Conservation (phyloP, 2,888 invertebrate species). For the Lamellibrachia columna region DNA sequence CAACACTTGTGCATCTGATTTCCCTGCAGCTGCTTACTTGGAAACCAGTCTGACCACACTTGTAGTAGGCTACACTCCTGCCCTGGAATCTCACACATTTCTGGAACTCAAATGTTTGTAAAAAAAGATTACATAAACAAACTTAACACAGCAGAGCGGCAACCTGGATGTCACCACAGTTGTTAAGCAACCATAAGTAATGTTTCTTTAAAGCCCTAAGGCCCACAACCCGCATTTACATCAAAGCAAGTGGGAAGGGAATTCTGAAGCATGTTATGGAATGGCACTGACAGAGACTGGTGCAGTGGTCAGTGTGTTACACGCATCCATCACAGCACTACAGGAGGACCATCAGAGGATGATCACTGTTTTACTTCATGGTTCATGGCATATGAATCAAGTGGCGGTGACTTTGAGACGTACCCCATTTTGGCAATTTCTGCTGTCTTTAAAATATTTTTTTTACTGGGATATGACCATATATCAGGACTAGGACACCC, state of each 20-base stretch:
- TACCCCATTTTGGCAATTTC: too few relatives aligned
- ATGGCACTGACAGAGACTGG: neutral
- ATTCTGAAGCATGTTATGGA: neutral
- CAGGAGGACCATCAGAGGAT: neutral
- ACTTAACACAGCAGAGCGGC: neutral
- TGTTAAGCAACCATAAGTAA: neutral
- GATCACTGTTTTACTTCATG: too few relatives aligned
- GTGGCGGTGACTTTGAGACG: too few relatives aligned
- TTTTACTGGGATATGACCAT: too few relatives aligned
- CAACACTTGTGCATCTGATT: neutral
- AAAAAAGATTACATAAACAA: neutral
- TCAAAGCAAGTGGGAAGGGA: neutral
- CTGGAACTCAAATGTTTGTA: neutral
- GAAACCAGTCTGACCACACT: neutral
- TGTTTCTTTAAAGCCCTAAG: neutral
- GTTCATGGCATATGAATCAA: too few relatives aligned
- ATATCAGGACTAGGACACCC: too few relatives aligned
- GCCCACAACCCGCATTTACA: neutral
- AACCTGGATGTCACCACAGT: neutral
- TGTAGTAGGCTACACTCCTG: neutral
- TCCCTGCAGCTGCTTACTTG: neutral
- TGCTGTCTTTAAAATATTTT: too few relatives aligned
- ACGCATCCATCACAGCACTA: neutral
- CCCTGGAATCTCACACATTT: neutral
- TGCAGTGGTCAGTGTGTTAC: neutral